Evolutionary conservation across 2,113 vertebrate genomes (phyloP).

Genomic region (Setophaga petechia): DNA sequence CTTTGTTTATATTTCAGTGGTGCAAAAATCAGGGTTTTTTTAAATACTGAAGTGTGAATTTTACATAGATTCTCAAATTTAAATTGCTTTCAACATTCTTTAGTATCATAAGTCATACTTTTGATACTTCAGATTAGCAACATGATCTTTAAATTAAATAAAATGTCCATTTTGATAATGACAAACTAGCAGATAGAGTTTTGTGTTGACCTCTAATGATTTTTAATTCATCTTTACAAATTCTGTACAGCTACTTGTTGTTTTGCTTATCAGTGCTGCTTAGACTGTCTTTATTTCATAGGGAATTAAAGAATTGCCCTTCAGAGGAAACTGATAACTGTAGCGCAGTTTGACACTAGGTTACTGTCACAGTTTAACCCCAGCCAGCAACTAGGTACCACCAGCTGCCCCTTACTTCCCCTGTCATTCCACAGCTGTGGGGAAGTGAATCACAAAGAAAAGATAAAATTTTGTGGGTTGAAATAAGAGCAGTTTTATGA

Average conservation of each 20-base stretch:
- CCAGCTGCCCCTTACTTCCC: neutral
- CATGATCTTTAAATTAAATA: neutral
- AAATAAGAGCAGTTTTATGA: neutral
- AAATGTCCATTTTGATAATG: neutral
- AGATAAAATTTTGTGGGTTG: neutral
- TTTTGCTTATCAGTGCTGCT: neutral
- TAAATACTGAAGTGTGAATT: neutral
- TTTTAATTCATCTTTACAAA: constrained; percentile 25
- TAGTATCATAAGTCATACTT: neutral
- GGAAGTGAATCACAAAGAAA: neutral
- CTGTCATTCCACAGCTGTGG: neutral
- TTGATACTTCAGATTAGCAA: neutral
- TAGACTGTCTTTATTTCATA: neutral
- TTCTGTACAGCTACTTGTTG: neutral
- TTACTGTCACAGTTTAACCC: neutral
- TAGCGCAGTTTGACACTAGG: neutral
- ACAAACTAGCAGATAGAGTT: neutral
- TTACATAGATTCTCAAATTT: neutral
- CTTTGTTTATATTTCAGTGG: neutral
- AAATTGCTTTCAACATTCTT: neutral
- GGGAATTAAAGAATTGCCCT: neutral
- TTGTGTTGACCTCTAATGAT: neutral
- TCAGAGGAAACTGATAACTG: neutral
- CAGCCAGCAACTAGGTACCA: too few relatives aligned
- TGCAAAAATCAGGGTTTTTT: neutral